Conservation (phyloP, 1,140 invertebrate genomes). For the Drosophila ironensis region DNA sequence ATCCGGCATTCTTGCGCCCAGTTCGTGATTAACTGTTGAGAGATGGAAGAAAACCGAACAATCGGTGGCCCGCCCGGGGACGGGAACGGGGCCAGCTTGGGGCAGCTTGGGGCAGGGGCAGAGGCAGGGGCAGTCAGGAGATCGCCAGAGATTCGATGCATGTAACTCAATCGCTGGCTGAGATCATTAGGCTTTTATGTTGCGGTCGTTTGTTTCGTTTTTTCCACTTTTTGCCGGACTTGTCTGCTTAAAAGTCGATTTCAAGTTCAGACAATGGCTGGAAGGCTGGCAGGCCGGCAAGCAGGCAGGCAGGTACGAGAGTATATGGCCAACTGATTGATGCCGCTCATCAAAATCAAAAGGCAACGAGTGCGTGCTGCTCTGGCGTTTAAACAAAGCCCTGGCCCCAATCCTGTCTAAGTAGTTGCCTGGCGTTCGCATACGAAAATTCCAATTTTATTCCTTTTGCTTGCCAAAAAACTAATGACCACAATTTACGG, state of each 20-base stretch:
- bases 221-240: background rate
- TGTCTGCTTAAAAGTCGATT: constrained; percentile 68
- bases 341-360: constrained; percentile 67
- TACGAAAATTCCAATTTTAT: constrained; percentile 44
- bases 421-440: constrained; percentile 46
- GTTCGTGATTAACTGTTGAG: constrained; percentile 77
- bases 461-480: constrained; percentile 55
- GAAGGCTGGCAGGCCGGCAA: no score
- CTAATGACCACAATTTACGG: constrained; percentile 75
- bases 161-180: constrained; percentile 75
- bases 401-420: constrained; percentile 48
- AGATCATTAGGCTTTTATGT: constrained; percentile 78
- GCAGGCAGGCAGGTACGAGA: background rate
- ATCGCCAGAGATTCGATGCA: constrained; percentile 69
- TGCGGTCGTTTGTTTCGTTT: constrained; percentile 50
- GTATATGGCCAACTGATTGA: constrained; percentile 53
- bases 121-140: constrained; percentile 9
- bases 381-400: constrained; percentile 58
- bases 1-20: constrained; percentile 67
- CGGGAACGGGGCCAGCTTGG: no score
- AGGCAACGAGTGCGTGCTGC: constrained; percentile 3
- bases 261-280: constrained; percentile 77
- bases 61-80: no score
- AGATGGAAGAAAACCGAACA: constrained; percentile 47
- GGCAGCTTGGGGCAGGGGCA: background rate